phyloP scores from a whole-genome alignment of 2,888 invertebrate species.

The Lithophane ornitopus region DNA sequence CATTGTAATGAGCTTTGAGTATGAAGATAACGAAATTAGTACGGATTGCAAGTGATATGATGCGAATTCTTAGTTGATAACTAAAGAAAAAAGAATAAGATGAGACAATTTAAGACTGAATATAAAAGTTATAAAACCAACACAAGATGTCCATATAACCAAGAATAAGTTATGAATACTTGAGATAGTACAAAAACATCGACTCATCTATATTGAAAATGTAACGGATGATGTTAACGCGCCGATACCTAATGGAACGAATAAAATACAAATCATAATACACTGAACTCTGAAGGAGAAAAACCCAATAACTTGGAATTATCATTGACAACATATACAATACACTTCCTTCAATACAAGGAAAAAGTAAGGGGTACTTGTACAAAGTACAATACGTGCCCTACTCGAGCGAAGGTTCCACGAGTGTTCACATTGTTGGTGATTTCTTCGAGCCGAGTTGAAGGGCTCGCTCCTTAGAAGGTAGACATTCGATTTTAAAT shows the following conservation, averaged over 20 bases:
- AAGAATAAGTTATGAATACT: slow-evolving; percentile 1
- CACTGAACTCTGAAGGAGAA: slow-evolving; percentile 44
- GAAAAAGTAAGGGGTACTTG: slow-evolving; percentile 70
- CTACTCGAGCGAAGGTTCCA: slow-evolving; percentile 71
- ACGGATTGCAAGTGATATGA: background rate
- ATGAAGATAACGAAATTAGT: background rate
- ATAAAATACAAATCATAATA: slow-evolving; percentile 52
- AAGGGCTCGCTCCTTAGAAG: slow-evolving; percentile 66
- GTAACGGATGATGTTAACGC: slow-evolving; percentile 17
- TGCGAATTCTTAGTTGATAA: background rate
- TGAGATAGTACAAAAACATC: slow-evolving; percentile 8
- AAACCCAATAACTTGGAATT: slow-evolving; percentile 63
- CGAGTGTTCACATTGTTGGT: slow-evolving; percentile 70
- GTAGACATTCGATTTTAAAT: slow-evolving; percentile 53
- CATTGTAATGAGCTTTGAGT: slow-evolving; percentile 14
- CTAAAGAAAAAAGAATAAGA: no score
- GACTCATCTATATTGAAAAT: slow-evolving; percentile 5
- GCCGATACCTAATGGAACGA: slow-evolving; percentile 9
- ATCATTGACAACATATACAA: slow-evolving; percentile 70
- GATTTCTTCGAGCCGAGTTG: slow-evolving; percentile 65
- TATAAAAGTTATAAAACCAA: slow-evolving; percentile 9
- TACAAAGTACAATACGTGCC: slow-evolving; percentile 71
- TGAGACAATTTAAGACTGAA: background rate
- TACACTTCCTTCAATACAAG: slow-evolving; percentile 64
- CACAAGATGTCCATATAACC: background rate